Evolutionary conservation across 1,140 invertebrate genomes (phyloP), one percentile per base, ranked within the genome.

Genomic region (Drosophila neocordata): DNA sequence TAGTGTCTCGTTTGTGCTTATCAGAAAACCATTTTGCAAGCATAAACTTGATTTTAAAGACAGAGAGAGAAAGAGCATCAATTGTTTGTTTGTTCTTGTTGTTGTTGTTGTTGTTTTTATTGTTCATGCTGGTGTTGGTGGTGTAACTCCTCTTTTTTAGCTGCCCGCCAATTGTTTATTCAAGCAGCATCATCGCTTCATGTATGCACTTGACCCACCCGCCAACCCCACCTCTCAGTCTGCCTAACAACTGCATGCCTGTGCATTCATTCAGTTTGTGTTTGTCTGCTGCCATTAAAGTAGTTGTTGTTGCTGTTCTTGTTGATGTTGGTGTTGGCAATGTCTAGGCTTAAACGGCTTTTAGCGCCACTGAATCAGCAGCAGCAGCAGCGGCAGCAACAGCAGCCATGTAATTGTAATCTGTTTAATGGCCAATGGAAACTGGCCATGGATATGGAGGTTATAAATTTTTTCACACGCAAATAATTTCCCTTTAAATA

Each of bases 121-220:
- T 31, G 1, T 31, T 31, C 4, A 1, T 31, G 61, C 38, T 37
- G 27, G 31, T 24, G 31, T 7, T 31, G 27, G 31, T 53, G 38
- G 15, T n/a, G 60, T 34, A 38, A n/a, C 62, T 57, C 13, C 20
- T 27, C 59, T 27, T 20, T 12, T 12, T 56, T 24, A 41, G 13
- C 83, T 78, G 55, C 44, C 73, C 72, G 70, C 70, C 82, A 82
- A 87, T 81, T 87, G 82, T 82, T 87, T 85, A 87, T 82, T 82
- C 67, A 87, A 87, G 82, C 81, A 74, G 71, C 79, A 78, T 71
- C 61, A 35, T 24, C 64, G 52, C 27, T 68, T 53, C 73, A 77
- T 61, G 68, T 41, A 59, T 66, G 58, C 63, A 63, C 70, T 55
- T 48, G 37, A 37, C 53, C 58, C 48, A 31, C 48, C 44, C 56